Percentiles rank a stretch among this genome's conserved stretches.
Evolutionary conservation across 2,113 vertebrate genomes (phyloP).

Genomic region (Choloepus hoffmanni): DNA sequence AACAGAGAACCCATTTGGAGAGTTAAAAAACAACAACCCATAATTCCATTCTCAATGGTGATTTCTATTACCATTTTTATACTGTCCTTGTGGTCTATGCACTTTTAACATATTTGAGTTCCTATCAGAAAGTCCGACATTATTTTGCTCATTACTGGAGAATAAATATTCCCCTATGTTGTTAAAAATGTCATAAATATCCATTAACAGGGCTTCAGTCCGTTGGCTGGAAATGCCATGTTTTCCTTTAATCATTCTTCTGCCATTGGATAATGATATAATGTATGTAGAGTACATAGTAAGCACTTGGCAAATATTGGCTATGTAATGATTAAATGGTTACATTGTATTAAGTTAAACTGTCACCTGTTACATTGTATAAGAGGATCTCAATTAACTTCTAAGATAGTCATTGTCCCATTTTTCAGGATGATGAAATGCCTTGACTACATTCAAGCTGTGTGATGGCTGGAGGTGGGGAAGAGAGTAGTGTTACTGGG

Average conservation of each 20-base stretch:
- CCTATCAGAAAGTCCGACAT: not conserved
- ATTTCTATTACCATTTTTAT: fast-evolving
- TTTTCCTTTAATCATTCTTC: not conserved
- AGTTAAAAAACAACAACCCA: not conserved
- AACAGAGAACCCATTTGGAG: not conserved
- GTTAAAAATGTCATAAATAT: not conserved
- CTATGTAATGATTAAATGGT: too few relatives aligned
- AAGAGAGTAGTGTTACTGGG: fast-evolving
- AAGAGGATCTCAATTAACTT: not conserved
- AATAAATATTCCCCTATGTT: not conserved
- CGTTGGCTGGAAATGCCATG: not conserved
- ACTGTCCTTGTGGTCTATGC: fast-evolving
- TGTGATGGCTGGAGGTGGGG: too few relatives aligned
- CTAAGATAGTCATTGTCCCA: not conserved
- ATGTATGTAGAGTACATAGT: not conserved
- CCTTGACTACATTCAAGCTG: not conserved
- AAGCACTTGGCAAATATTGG: not conserved
- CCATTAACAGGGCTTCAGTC: not conserved
- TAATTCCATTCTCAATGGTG: not conserved
- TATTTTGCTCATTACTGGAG: not conserved
- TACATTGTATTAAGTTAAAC: too few relatives aligned
- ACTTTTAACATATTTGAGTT: not conserved
- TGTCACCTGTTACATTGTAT: too few relatives aligned
- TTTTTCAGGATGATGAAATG: not conserved
- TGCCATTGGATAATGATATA: not conserved